Conservation (phyloP, 1,140 invertebrate species). For the Pemphigus obesinymphae region DNA sequence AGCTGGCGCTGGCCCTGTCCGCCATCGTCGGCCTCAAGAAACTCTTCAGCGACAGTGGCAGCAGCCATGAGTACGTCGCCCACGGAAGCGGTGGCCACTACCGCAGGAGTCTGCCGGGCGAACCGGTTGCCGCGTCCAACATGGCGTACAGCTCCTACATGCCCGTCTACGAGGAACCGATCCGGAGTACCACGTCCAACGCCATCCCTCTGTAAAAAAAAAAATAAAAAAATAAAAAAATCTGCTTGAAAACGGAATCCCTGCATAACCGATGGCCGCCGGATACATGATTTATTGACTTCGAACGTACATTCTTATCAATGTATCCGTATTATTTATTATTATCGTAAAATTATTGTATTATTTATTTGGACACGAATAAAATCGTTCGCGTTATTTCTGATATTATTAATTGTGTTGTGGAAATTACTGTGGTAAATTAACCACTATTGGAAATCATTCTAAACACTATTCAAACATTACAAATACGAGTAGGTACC, state of each 20-base stretch:
- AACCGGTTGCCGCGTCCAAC: slow-evolving; percentile 42
- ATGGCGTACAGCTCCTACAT: slow-evolving; percentile 42
- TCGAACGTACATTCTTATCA: no score
- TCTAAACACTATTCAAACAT: no score
- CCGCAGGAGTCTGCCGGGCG: slow-evolving; percentile 44
- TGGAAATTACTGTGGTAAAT: no score
- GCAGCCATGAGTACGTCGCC: slow-evolving; percentile 41
- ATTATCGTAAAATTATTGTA: no score
- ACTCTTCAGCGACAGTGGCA: slow-evolving; percentile 53
- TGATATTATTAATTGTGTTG: no score
- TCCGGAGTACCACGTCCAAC: neutral
- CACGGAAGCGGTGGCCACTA: slow-evolving; percentile 36
- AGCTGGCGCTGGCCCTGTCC: slow-evolving; percentile 71
- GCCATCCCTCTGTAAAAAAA: neutral
- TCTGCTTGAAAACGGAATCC: neutral
- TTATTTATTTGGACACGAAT: no score
- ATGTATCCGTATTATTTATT: no score
- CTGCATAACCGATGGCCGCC: neutral
- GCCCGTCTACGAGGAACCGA: neutral
- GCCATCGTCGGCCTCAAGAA: slow-evolving; percentile 80
- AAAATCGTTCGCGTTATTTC: no score
- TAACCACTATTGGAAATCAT: no score
- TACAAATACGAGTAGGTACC: no score
- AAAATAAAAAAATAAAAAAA: no score
- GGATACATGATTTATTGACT: neutral